Percentiles rank a stretch among this genome's conserved stretches.
phyloP scores from a whole-genome alignment of 2,888 invertebrate species.

The Quadroppia sp. region DNA sequence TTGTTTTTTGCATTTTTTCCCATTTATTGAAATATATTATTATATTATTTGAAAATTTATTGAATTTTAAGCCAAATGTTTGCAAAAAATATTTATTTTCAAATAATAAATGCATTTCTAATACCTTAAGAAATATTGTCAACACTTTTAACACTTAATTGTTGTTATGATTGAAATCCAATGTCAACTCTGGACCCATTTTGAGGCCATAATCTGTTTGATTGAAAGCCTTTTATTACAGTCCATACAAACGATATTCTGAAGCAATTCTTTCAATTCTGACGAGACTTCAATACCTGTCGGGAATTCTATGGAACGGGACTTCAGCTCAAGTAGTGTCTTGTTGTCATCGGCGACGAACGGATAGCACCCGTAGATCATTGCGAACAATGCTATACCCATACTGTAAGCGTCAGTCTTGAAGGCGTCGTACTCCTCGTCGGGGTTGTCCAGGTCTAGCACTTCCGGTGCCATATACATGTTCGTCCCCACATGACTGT shows the following conservation, averaged over 20 bases:
- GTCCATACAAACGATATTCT: neutral
- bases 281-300: neutral
- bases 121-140: too few species aligned
- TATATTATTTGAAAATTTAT: too few species aligned
- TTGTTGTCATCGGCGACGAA: neutral
- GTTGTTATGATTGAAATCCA: too few species aligned
- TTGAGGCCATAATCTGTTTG: conserved; percentile 8
- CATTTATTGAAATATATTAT: too few species aligned
- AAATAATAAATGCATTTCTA: too few species aligned
- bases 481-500: neutral
- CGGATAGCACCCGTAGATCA: neutral
- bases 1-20: too few species aligned
- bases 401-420: conserved; percentile 27
- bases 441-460: neutral
- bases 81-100: too few species aligned
- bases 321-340: neutral
- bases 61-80: too few species aligned
- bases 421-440: conserved; percentile 7
- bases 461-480: conserved; percentile 23
- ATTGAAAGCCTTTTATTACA: neutral
- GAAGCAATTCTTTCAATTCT: neutral
- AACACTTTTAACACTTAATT: too few species aligned
- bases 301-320: neutral
- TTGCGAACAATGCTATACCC: neutral
- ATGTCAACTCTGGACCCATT: neutral